Percentiles rank a stretch among this genome's conserved stretches.
Conservation (phyloP, 2,113 vertebrate species). For the Paedocypris sp. region DNA sequence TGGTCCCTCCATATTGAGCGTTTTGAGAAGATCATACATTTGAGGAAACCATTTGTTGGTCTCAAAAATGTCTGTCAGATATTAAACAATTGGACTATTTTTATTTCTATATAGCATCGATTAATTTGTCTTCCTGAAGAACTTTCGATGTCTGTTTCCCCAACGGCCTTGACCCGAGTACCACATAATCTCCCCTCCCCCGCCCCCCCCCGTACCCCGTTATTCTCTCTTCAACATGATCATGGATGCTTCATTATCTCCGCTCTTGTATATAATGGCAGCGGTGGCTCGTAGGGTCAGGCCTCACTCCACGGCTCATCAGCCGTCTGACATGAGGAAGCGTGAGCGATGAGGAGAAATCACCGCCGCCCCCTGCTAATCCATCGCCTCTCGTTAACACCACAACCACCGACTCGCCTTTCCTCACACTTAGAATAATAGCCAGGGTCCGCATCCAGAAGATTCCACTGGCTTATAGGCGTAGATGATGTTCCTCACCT, state of each 20-base stretch:
- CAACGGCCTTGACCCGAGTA: slow-evolving; percentile 15
- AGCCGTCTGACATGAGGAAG: slow-evolving; percentile 62
- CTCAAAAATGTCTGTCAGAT: no score
- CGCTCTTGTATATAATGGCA: slow-evolving; percentile 70
- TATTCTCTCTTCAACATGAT: slow-evolving; percentile 55
- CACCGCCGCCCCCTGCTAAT: slow-evolving; percentile 59
- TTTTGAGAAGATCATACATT: no score
- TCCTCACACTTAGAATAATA: background rate
- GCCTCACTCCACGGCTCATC: slow-evolving; percentile 63
- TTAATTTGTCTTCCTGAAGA: no score
- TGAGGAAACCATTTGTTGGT: no score
- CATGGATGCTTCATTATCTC: slow-evolving; percentile 73
- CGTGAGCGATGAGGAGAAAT: slow-evolving; percentile 39
- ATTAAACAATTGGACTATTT: no score
- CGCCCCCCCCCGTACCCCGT: slow-evolving; percentile 19
- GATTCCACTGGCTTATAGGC: background rate
- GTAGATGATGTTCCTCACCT: background rate
- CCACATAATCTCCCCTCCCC: slow-evolving; percentile 46
- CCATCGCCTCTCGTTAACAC: slow-evolving; percentile 62
- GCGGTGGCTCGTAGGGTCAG: slow-evolving; percentile 65
- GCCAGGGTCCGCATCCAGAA: background rate
- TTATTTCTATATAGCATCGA: no score
- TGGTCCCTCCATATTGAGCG: no score
- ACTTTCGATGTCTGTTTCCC: no score
- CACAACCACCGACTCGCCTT: background rate